Base-by-base conservation (phyloP, 64 coral and sea anemone genomes). In the Montipora cactus region DNA sequence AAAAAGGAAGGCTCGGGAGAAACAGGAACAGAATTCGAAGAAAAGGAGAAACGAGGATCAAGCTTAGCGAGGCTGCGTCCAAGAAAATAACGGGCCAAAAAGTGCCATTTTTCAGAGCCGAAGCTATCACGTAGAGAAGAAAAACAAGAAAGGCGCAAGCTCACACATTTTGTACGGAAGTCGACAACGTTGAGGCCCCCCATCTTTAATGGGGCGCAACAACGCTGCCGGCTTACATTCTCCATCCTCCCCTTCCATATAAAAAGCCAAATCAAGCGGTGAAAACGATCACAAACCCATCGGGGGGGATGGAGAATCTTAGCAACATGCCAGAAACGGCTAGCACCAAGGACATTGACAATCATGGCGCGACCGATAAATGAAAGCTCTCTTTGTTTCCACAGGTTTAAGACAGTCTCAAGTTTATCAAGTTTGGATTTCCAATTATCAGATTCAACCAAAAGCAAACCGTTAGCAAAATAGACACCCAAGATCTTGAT, bases 381-480 rank as follows among this genome's bases (percentile, higher is more conserved):
- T 0, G 77, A 90, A 5, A 90, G 22, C 6, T 49, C n/a, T 2
- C 89, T 55, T 18, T 22, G 10, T 10, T 19, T 81, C 47, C 89
- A 90, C 1, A 66, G 7, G 6, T 53, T 37, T 8, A 91, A 15
- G n/a, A 37, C 67, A 3, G 8, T 70, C 3, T 81, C 5, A 11
- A 81, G 61, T 10, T 91, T 91, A 22, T 58, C 50, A 1, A 81
- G 1, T 9, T 91, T 91, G 0, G 11, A 0, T 0, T 6, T 12
- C 89, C 89, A 91, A 58, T 91, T 91, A 7, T 91, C 89, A 25
- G 28, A 16, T 3, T 91, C 28, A 0, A 83, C 80, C 0, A 12
- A 16, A 0, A 83, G 4, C 14, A 74, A 5, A 6, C 51, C 23
- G 25, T 90, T 79, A 0, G 44, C 37, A 19, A 91, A 81, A 50